phyloP scores from a whole-genome alignment of 2,888 invertebrate genomes.

The Perizoma affinitatum region DNA sequence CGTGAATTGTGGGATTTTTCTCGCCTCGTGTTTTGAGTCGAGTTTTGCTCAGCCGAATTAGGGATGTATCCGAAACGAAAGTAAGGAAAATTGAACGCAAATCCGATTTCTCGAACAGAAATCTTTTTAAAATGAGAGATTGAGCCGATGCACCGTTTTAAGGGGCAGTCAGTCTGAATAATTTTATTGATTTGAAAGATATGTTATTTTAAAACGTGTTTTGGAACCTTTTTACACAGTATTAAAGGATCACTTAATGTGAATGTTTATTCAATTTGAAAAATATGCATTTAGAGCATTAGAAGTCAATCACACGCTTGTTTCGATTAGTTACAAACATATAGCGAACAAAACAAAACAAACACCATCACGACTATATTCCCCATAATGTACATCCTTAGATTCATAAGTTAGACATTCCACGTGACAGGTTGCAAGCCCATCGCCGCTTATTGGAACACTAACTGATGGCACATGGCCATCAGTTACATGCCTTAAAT shows the following conservation, averaged over 20 bases:
- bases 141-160: conserved; percentile 55
- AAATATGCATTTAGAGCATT: no score
- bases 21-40: conserved; percentile 62
- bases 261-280: no score
- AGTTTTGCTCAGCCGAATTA: conserved; percentile 62
- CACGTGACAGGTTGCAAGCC: no score
- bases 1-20: conserved; percentile 61
- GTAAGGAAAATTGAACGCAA: conserved; percentile 79
- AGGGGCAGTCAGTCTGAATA: conserved; percentile 29
- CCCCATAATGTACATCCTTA: no score
- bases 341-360: neutral
- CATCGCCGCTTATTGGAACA: no score
- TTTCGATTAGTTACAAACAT: conserved; percentile 9
- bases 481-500: no score
- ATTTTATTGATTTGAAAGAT: conserved; percentile 4
- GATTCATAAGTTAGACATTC: no score
- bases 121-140: conserved; percentile 58
- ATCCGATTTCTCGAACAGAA: conserved; percentile 73
- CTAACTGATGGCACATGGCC: no score
- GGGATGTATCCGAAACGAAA: conserved; percentile 68
- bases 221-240: no score
- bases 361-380: no score
- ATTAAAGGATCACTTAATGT: no score
- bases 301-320: neutral
- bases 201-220: neutral